Conservation (phyloP, 2,113 vertebrate species). For the Nibea coibor region DNA sequence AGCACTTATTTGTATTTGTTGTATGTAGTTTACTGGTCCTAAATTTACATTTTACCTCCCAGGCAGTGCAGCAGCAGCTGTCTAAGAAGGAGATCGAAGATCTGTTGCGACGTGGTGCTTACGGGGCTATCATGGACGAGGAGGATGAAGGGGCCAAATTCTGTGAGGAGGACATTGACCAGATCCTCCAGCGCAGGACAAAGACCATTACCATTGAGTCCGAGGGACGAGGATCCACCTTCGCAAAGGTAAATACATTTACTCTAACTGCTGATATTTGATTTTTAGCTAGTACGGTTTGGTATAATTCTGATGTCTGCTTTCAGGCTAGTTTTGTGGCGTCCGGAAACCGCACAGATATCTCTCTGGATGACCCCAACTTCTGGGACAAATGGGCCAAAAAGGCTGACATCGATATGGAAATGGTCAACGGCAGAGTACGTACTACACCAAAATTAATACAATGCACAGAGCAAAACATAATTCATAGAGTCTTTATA, state of each 20-base stretch:
- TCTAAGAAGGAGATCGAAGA: slow-evolving; percentile 99
- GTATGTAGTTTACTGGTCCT: background rate
- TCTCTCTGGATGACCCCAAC: slow-evolving; percentile 98
- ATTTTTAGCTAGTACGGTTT: slow-evolving; percentile 27
- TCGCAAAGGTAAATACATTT: slow-evolving; percentile 91
- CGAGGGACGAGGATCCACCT: slow-evolving; percentile 96
- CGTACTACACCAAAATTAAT: slow-evolving; percentile 70
- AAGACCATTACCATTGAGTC: slow-evolving; percentile 99
- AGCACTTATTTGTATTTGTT: background rate
- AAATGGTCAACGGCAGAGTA: slow-evolving; percentile 95
- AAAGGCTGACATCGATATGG: slow-evolving; percentile 97
- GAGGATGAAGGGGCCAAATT: slow-evolving; percentile 99
- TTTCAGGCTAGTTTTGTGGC: slow-evolving; percentile 98
- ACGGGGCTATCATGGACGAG: slow-evolving; percentile 99
- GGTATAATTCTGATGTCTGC: slow-evolving; percentile 50
- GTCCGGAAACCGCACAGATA: slow-evolving; percentile 98
- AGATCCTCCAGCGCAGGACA: slow-evolving; percentile 96
- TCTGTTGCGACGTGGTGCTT: slow-evolving; percentile 93
- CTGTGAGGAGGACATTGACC: slow-evolving; percentile 98
- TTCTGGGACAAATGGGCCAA: slow-evolving; percentile 99
- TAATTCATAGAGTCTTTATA: background rate
- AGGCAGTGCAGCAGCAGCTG: slow-evolving; percentile 93
- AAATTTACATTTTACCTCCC: background rate
- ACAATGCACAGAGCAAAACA: background rate
- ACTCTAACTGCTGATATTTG: background rate